Evolutionary conservation across 2,797 vertebrate genomes (phyloP), one percentile per base, ranked within the genome.

Genomic region (Neomorphus geoffroyi): DNA sequence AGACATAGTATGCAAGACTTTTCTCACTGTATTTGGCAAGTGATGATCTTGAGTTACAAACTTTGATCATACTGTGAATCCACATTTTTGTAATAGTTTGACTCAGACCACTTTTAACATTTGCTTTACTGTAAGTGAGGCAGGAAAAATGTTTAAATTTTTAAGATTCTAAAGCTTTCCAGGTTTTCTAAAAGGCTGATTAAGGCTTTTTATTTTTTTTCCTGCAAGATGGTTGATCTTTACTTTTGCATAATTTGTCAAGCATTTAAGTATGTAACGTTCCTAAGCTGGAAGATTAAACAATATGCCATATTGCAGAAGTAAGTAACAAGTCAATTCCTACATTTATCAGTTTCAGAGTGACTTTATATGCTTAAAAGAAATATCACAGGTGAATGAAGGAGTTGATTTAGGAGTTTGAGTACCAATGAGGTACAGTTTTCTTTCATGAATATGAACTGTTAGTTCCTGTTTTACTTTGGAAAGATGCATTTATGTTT

Each of bases 221-320:
- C 18, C 53, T 86, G 7, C 4, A 32, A 75, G 35, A 10, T 37
- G 93, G 39, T 67, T 75, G 53, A 80, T 86, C 56, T 58, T 70
- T 81, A 81, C 27, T 91, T 93, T 94, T 75, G 60, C 35, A 56
- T 77, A 46, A 75, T 95, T 93, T 94, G 56, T 80, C 58, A 79
- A 21, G 11, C 74, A 41, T 93, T 83, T 90, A 56, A 61, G 17
- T 91, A 27, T 48, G 60, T 81, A 79, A 71, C 33, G 71, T 77
- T 37, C 18, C 32, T 64, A 46, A 32, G 18, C 22, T 64, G 78
- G 66, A 71, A 88, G 27, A 74, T 85, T 85, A 88, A 90, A 61
- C 33, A 88, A 18, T 87, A 43, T 88, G 88, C 73, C n/a, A 18
- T 56, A 46, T 6, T 86, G 33, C 30, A 88, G 67, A 87, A 86